Conservation (phyloP, 2,113 vertebrate genomes). For the Rhombomys opimus region DNA sequence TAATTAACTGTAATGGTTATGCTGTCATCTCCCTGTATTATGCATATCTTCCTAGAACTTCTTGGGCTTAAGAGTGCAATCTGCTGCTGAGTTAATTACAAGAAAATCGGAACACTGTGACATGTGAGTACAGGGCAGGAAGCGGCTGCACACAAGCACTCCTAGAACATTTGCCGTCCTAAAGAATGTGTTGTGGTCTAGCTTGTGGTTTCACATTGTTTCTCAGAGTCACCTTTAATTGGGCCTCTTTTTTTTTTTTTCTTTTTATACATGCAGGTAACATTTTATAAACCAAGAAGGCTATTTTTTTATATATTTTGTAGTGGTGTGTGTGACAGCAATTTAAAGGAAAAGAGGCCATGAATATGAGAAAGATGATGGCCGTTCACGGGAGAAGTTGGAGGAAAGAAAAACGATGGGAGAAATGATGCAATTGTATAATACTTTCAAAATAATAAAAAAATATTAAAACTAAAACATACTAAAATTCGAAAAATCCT, state of each 20-base stretch:
- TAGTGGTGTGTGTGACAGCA: neutral
- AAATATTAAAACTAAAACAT: neutral
- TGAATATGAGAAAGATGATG: neutral
- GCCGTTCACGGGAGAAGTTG: neutral
- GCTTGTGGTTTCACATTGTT: neutral
- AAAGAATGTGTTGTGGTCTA: neutral
- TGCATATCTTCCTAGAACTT: constrained; percentile 43
- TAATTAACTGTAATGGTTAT: constrained; percentile 69
- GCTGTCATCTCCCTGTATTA: constrained; percentile 45
- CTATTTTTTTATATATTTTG: neutral
- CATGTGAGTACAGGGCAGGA: neutral
- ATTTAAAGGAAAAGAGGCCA: neutral
- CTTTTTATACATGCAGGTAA: neutral
- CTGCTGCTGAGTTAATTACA: constrained; percentile 72
- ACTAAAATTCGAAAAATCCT: neutral
- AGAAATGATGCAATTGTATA: no score
- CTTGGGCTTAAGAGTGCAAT: constrained; percentile 59
- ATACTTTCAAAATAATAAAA: neutral
- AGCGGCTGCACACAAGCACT: neutral
- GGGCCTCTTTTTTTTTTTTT: neutral
- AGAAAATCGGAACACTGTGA: constrained; percentile 27
- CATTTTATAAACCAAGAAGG: neutral
- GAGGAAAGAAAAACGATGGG: neutral
- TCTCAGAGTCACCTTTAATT: constrained; percentile 5
- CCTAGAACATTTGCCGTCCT: neutral